Evolutionary conservation across 1,140 invertebrate species (phyloP).

Genomic region (Panulirus ornatus): DNA sequence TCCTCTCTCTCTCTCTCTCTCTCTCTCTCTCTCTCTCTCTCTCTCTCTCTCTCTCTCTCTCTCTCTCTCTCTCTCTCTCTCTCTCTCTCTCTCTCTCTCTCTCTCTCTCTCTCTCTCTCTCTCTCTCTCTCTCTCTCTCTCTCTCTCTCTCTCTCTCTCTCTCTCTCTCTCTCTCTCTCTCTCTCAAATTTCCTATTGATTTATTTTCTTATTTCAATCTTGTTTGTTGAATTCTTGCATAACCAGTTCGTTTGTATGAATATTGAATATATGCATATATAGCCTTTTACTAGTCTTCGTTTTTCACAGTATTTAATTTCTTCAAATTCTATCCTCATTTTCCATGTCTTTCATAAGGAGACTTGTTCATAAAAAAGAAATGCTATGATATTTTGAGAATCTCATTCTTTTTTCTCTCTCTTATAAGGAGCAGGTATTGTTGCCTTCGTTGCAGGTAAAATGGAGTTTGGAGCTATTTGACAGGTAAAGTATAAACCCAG

Average conservation of each 20-base stretch:
- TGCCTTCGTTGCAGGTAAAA: neutral
- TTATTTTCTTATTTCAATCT: too few relatives aligned
- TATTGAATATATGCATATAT: too few relatives aligned
- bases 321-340: too few relatives aligned
- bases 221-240: too few relatives aligned
- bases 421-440: neutral
- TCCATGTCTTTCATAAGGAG: too few relatives aligned
- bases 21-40: too few relatives aligned
- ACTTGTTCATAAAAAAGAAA: too few relatives aligned
- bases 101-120: neutral
- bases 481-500: neutral
- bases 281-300: too few relatives aligned
- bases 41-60: neutral
- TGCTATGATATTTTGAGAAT: neutral
- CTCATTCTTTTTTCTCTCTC: neutral
- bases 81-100: neutral
- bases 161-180: neutral
- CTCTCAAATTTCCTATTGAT: too few relatives aligned
- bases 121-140: constrained; percentile 6
- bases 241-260: too few relatives aligned
- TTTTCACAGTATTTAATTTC: too few relatives aligned
- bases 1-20: too few relatives aligned
- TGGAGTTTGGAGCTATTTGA: neutral
- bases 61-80: neutral
- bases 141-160: constrained; percentile 1